Percentiles rank a stretch among this genome's conserved stretches.
phyloP scores from a whole-genome alignment of 2,113 vertebrate genomes.

The Clarias batrachus region DNA sequence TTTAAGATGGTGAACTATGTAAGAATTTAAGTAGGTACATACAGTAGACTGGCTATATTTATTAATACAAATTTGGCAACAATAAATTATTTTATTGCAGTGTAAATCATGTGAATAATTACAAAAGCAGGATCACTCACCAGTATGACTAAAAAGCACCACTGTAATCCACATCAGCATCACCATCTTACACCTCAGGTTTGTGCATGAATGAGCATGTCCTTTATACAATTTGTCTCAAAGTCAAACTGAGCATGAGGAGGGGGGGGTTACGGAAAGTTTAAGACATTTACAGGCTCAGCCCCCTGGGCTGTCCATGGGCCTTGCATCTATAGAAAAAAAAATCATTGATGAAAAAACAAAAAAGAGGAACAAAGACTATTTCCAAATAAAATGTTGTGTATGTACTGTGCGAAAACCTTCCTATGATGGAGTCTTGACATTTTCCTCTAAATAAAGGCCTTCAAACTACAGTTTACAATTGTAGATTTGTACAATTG shows the following conservation, averaged over 20 bases:
- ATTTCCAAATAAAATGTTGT: not conserved
- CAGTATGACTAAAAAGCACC: not conserved
- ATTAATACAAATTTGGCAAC: not conserved
- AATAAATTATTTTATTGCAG: not conserved
- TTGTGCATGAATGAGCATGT: not conserved
- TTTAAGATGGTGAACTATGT: not conserved
- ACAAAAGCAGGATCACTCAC: not conserved
- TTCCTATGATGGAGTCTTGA: not conserved
- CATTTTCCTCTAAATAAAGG: not conserved
- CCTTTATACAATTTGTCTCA: not conserved
- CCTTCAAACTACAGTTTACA: no score
- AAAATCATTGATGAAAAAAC: not conserved
- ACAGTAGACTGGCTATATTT: not conserved
- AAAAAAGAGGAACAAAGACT: not conserved
- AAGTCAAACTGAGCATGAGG: not conserved
- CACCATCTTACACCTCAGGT: not conserved
- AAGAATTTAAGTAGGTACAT: not conserved
- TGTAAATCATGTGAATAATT: not conserved
- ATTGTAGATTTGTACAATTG: no score
- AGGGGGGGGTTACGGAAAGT: not conserved
- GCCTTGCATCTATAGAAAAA: not conserved
- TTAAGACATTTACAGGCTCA: not conserved
- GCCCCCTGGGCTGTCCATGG: not conserved
- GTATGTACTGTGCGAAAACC: not conserved
- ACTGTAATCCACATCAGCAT: not conserved